Evolutionary conservation across 2,888 invertebrate genomes (phyloP).

Genomic region (Pristionchus entomophagus): DNA sequence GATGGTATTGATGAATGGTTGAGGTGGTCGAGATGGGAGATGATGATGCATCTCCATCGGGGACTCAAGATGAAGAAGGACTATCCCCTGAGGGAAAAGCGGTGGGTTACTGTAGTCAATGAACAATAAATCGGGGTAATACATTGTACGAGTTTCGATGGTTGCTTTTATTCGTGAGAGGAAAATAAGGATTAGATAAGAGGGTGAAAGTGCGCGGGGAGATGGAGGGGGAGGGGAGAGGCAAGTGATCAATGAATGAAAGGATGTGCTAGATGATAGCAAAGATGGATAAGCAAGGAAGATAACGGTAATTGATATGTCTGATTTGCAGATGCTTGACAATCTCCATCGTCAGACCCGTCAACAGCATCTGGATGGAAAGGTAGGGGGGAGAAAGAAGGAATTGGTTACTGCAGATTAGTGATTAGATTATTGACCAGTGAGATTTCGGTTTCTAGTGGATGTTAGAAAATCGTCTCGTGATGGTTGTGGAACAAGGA

Average conservation of each 20-base stretch:
- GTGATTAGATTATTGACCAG: too few relatives aligned
- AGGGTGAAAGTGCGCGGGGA: background rate
- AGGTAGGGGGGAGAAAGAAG: background rate
- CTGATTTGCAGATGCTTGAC: constrained; percentile 81
- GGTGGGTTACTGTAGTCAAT: constrained; percentile 59
- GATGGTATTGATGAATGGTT: background rate
- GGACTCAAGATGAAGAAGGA: constrained; percentile 60
- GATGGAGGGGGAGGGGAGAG: background rate
- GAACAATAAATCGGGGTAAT: background rate
- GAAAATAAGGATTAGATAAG: background rate
- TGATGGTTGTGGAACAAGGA: background rate
- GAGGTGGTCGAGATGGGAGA: constrained; percentile 65
- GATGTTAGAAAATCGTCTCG: too few relatives aligned
- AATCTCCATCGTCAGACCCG: constrained; percentile 94
- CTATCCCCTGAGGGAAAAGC: constrained; percentile 78
- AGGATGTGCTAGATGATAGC: background rate
- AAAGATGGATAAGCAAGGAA: background rate
- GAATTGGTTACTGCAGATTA: background rate
- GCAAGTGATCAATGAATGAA: background rate
- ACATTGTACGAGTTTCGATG: background rate
- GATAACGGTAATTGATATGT: background rate
- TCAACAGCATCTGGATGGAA: constrained; percentile 92
- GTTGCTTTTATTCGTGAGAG: background rate
- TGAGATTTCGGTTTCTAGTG: too few relatives aligned
- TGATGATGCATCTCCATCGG: constrained; percentile 61